A percentile compares a stretch with the other conserved stretches of the same genome.
Evolutionary conservation across 2,113 vertebrate genomes (phyloP).

Genomic region (Nestor notabilis): DNA sequence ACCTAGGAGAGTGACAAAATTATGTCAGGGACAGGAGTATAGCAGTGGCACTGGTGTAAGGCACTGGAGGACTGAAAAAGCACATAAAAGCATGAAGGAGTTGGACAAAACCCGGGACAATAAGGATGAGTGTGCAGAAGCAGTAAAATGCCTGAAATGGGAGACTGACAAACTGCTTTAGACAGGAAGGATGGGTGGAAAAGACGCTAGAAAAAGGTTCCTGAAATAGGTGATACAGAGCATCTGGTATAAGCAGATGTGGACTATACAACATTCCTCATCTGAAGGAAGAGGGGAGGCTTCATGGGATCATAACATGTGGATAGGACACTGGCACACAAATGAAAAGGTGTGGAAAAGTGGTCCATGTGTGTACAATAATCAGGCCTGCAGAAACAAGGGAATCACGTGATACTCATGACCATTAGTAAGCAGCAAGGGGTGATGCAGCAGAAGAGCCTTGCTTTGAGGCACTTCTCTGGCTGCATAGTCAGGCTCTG

Average conservation of each 20-base stretch:
- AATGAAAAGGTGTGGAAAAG: neutral
- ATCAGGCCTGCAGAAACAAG: neutral
- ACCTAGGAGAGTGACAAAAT: neutral
- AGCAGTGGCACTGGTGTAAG: neutral
- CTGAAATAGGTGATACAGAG: neutral
- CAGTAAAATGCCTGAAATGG: neutral
- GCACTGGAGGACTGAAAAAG: neutral
- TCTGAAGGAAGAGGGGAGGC: neutral
- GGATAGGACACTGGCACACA: neutral
- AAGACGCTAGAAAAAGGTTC: neutral
- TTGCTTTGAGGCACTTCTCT: neutral
- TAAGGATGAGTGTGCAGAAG: neutral
- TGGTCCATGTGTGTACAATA: neutral
- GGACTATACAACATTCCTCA: neutral
- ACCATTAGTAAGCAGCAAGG: neutral
- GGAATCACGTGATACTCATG: neutral
- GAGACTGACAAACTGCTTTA: neutral
- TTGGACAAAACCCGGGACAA: neutral
- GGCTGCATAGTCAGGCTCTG: neutral
- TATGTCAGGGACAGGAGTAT: neutral
- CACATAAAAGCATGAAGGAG: neutral
- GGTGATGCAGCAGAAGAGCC: neutral
- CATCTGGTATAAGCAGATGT: neutral
- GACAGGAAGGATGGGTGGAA: neutral
- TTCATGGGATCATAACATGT: accelerated